Evolutionary conservation across 1,140 invertebrate species (phyloP).

Genomic region (Tribolium castaneum): DNA sequence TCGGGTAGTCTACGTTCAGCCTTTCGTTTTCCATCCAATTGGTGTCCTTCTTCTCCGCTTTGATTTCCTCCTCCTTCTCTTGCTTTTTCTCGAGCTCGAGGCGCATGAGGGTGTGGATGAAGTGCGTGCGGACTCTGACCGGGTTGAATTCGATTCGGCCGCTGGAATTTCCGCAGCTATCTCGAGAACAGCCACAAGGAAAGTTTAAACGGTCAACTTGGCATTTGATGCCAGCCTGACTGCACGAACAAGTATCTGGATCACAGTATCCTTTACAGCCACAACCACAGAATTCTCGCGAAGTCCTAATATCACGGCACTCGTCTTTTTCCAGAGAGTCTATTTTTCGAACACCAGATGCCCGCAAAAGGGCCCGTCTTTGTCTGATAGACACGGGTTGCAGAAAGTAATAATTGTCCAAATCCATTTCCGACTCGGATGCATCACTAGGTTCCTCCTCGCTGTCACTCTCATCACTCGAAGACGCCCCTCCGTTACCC

Average conservation of each 20-base stretch:
- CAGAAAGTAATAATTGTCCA: constrained; percentile 93
- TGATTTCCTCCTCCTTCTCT: constrained; percentile 60
- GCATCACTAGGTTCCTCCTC: constrained; percentile 86
- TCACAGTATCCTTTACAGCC: constrained; percentile 95
- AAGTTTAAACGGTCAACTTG: constrained; percentile 92
- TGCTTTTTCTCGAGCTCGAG: constrained; percentile 91
- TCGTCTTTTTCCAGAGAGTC: constrained; percentile 95
- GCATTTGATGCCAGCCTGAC: constrained; percentile 93
- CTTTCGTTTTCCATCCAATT: constrained; percentile 62
- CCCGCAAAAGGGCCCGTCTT: constrained; percentile 84
- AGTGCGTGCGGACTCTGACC: constrained; percentile 94
- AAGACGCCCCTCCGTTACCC: constrained; percentile 63
- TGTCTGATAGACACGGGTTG: constrained; percentile 94
- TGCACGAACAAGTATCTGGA: constrained; percentile 94
- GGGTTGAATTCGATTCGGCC: constrained; percentile 98
- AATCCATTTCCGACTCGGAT: constrained; percentile 86
- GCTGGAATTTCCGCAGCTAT: constrained; percentile 92
- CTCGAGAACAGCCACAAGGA: constrained; percentile 94
- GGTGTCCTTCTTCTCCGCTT: constrained; percentile 62
- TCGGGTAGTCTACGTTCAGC: constrained; percentile 45
- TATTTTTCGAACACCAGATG: constrained; percentile 93
- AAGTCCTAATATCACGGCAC: constrained; percentile 90
- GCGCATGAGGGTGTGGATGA: constrained; percentile 96
- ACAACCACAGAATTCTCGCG: constrained; percentile 95
- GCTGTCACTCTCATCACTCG: constrained; percentile 80